Conservation (phyloP, 2,797 vertebrate species). For the Apodemus agrarius region DNA sequence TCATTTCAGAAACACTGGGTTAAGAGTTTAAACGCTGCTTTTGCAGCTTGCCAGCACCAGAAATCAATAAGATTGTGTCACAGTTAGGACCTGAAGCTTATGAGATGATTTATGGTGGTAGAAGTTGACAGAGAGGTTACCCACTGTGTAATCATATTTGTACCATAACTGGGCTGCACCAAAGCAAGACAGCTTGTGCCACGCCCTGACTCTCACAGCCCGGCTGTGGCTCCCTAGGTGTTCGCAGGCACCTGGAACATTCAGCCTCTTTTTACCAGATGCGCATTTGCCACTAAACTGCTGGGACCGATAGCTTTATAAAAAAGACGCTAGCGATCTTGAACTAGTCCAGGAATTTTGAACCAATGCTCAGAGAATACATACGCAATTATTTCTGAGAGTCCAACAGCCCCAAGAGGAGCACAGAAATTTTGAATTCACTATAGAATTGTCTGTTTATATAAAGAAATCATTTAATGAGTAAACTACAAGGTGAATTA, state of each 20-base stretch:
- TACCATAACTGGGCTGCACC: not conserved
- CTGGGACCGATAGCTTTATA: not conserved
- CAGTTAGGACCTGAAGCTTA: constrained; percentile 43
- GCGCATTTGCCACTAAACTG: not conserved
- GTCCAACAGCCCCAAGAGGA: not conserved
- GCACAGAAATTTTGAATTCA: constrained; percentile 28
- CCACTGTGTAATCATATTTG: constrained; percentile 34
- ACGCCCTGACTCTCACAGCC: not conserved
- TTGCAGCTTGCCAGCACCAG: not conserved
- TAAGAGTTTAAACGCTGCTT: constrained; percentile 13
- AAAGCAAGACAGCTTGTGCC: not conserved
- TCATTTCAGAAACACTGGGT: constrained; percentile 43
- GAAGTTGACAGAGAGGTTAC: not conserved
- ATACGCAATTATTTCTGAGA: not conserved
- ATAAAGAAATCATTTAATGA: constrained; percentile 54
- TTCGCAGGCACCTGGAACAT: not conserved
- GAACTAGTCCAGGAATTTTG: not conserved
- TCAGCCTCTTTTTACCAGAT: not conserved
- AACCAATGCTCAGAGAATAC: not conserved
- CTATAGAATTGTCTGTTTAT: constrained; percentile 37
- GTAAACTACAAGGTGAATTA: constrained; percentile 51
- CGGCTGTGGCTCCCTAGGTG: not conserved
- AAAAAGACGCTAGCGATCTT: not conserved
- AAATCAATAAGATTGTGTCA: not conserved
- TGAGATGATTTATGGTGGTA: constrained; percentile 3